These are phyloP conservation scores for Helicoverpa armigera DNA, from an alignment of 1,140 invertebrate genomes.

Conservation along the genomic window DNA sequence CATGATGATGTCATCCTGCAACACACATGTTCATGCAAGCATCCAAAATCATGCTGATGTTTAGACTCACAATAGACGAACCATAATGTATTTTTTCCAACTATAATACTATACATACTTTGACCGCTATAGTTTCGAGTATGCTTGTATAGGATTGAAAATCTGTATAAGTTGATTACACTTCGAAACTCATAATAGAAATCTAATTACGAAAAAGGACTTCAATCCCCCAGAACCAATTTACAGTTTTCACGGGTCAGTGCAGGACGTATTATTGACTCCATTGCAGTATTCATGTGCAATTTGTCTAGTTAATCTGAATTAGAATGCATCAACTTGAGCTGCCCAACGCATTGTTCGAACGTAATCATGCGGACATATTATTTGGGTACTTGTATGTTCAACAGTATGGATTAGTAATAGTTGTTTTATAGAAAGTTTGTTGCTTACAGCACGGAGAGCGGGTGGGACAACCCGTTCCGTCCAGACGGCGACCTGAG, in stretches of 20 bases:
- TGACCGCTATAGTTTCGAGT: no score
- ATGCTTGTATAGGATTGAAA: no score
- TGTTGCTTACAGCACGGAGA: slow-evolving; percentile 93
- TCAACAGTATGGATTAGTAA: background rate
- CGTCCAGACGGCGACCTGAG: slow-evolving; percentile 97
- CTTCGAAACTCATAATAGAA: background rate
- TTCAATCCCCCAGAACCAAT: background rate
- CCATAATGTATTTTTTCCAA: slow-evolving; percentile 25
- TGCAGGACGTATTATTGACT: background rate
- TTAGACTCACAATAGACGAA: slow-evolving; percentile 20
- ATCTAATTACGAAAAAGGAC: background rate
- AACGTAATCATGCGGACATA: slow-evolving; percentile 40
- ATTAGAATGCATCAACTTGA: slow-evolving; percentile 32
- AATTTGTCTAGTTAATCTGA: slow-evolving; percentile 39
- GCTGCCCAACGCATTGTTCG: slow-evolving; percentile 15
- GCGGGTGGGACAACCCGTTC: slow-evolving; percentile 98
- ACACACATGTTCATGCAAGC: slow-evolving; percentile 33
- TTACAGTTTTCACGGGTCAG: background rate
- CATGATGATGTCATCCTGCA: slow-evolving; percentile 52
- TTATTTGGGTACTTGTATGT: background rate
- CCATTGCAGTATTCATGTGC: slow-evolving; percentile 28
- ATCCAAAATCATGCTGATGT: slow-evolving; percentile 4
- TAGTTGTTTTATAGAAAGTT: background rate
- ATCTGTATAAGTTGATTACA: background rate
- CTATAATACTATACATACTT: background rate